Base-by-base conservation (phyloP, 2,113 vertebrate genomes). In the Miniopterus natalensis region DNA sequence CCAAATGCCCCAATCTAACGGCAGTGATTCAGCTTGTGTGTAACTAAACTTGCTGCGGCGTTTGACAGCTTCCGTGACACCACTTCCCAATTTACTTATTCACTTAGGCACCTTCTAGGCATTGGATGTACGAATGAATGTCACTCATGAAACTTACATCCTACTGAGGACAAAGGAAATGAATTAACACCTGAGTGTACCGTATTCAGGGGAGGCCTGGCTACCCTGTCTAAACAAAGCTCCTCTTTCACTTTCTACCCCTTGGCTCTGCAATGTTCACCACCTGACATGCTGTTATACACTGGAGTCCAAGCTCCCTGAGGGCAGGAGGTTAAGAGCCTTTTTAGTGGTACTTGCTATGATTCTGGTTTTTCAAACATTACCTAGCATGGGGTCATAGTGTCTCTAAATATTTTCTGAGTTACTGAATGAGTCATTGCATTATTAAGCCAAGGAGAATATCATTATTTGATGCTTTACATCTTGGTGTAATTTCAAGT, bases 401-500 rank as follows among this genome's bases (percentile, higher is more conserved):
- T 42, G n/a, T 25, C 11, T 95, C 12, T 51, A 45, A 93, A 53
- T 90, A 75, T 45, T 86, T 71, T 53, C 31, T 31, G 36, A 80
- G 47, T 91, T 70, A 63, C n/a, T 71, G 8, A 75, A 55, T 90
- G 71, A 79, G 23, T 63, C 71, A 81, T 25, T 45, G 3, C 9
- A 59, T 59, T n/a, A 68, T 45, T 89, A 75, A 90, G 20, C 20
- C 36, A 81, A 87, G 20, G 63, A 85, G 53, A 84, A 49, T 88
- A 36, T 29, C n/a, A 85, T 51, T 93, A 66, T 65, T 74, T 31
- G 11, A 49, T 71, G 36, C 23, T n/a, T 55, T 70, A 25, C 21
- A 70, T 85, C 61, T 66, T 93, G 65, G 70, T 84, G 65, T 87
- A 36, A 70, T 90, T 88, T 96, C 55, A 73, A 80, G 42, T 23